A percentile compares a stretch with the other conserved stretches of the same genome.
Conservation (phyloP, 2,113 vertebrate genomes). For the Shinisaurus crocodilurus region DNA sequence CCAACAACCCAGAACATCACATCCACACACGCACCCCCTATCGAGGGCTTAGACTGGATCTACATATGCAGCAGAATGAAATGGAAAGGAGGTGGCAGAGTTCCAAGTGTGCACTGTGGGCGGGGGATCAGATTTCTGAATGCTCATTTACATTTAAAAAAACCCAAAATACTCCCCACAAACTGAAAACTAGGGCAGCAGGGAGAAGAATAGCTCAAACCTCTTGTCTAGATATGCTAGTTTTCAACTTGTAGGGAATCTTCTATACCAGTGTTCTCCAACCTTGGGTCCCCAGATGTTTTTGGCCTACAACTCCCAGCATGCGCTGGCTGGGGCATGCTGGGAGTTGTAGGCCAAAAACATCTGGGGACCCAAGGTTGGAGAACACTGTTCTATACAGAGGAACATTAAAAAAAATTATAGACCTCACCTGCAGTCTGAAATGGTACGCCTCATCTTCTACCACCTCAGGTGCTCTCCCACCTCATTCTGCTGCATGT, state of each 20-base stretch:
- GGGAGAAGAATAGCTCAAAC: not conserved
- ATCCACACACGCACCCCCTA: not conserved
- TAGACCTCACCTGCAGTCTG: not conserved
- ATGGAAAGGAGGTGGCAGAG: not conserved
- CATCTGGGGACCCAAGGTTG: no score
- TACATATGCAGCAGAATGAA: not conserved
- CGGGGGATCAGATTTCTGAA: not conserved
- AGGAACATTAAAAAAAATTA: not conserved
- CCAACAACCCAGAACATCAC: not conserved
- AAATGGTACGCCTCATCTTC: no score
- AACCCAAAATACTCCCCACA: not conserved
- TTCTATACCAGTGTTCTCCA: no score
- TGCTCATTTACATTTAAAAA: not conserved
- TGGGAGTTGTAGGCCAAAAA: no score
- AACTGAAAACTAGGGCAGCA: not conserved
- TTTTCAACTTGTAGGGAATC: not conserved
- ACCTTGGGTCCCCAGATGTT: no score
- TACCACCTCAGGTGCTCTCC: not conserved
- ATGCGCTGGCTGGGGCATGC: no score
- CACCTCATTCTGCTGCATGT: not conserved
- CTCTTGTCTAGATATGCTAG: not conserved
- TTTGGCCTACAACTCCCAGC: no score
- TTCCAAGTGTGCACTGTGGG: not conserved
- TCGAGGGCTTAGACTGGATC: not conserved
- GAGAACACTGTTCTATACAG: not conserved